These are phyloP conservation scores for Furcifer pardalis DNA, from an alignment of 2,797 vertebrate genomes.

Conservation along the genomic window DNA sequence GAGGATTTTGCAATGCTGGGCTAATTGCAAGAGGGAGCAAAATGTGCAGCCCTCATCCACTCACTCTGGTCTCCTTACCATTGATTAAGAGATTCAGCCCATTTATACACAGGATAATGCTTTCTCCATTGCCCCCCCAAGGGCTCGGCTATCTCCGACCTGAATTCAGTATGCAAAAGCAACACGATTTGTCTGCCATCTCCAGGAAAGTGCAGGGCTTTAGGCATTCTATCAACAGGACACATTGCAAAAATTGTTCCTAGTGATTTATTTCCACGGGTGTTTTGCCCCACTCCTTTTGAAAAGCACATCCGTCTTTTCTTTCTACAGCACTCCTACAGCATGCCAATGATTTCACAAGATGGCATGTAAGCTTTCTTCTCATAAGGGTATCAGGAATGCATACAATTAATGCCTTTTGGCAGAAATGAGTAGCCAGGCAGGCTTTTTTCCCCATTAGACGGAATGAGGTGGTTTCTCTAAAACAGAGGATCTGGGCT, in stretches of 20 bases:
- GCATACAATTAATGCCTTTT: background rate
- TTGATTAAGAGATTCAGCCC: background rate
- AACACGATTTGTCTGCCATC: background rate
- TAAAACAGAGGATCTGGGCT: background rate
- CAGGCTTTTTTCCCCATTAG: background rate
- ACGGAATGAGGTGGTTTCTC: background rate
- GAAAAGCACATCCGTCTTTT: background rate
- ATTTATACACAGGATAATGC: background rate
- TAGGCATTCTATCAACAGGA: background rate
- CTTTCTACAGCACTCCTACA: constrained; percentile 15
- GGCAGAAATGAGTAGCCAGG: constrained; percentile 10
- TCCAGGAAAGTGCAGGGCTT: background rate
- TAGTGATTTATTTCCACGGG: background rate
- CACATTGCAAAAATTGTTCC: background rate
- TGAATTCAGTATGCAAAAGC: background rate
- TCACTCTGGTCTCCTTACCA: background rate
- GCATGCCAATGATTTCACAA: constrained; percentile 2
- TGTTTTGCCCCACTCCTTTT: background rate
- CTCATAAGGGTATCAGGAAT: background rate
- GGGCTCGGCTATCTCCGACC: background rate
- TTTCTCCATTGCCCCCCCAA: background rate
- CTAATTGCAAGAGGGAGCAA: background rate
- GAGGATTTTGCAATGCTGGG: background rate
- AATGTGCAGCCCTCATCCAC: too few relatives aligned
- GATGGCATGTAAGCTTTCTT: constrained; percentile 1